Evolutionary conservation across 2,888 invertebrate genomes (phyloP).

Genomic region (Lottia gigantea): DNA sequence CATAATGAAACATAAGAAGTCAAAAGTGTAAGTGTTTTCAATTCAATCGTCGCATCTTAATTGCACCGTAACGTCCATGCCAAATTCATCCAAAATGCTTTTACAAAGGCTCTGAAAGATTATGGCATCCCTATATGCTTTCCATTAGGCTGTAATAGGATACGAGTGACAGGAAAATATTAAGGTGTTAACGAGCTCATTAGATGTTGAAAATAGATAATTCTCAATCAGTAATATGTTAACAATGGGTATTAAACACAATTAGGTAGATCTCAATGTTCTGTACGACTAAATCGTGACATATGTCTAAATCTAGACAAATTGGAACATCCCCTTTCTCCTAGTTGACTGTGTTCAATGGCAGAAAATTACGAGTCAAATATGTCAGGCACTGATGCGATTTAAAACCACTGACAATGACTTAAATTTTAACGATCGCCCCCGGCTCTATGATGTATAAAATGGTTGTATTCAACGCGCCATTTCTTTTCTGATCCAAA

Average conservation of each 20-base stretch:
- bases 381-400: slow-evolving; percentile 6
- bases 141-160: no score
- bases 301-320: slow-evolving; percentile 10
- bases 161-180: neutral
- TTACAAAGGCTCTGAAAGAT: no score
- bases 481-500: slow-evolving; percentile 3
- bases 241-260: neutral
- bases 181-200: neutral
- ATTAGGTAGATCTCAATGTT: neutral
- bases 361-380: slow-evolving; percentile 2
- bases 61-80: no score
- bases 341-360: neutral
- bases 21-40: no score
- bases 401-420: slow-evolving; percentile 6
- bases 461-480: neutral
- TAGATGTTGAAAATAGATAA: neutral
- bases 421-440: slow-evolving; percentile 9
- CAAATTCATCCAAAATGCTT: no score
- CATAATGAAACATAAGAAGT: no score
- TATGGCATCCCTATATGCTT: no score
- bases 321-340: slow-evolving; percentile 1
- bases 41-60: no score
- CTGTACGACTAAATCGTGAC: neutral
- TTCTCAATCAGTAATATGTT: neutral
- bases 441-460: neutral